A percentile compares a stretch with the other conserved stretches of the same genome.
phyloP scores from a whole-genome alignment of 2,113 vertebrate genomes.

The Oplegnathus fasciatus region DNA sequence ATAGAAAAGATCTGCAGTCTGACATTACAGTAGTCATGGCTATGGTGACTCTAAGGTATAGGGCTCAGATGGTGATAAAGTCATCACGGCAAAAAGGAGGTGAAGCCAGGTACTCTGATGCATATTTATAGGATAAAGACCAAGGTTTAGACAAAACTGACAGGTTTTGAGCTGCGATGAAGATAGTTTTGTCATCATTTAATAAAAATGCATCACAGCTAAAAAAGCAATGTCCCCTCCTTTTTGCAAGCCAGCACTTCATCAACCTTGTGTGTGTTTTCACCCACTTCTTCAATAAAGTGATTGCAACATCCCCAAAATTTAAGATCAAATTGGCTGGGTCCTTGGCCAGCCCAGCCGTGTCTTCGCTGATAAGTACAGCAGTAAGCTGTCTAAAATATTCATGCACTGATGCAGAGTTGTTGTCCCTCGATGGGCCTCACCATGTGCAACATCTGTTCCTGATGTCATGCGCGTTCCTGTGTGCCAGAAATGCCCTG shows the following conservation, averaged over 20 bases:
- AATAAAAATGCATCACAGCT: slow-evolving; percentile 7
- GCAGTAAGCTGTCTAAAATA: slow-evolving; percentile 82
- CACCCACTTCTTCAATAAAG: slow-evolving; percentile 44
- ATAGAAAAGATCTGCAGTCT: slow-evolving; percentile 54
- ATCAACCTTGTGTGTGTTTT: slow-evolving; percentile 16
- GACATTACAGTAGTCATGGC: slow-evolving; percentile 53
- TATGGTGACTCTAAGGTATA: slow-evolving; percentile 5
- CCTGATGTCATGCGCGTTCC: slow-evolving; percentile 79
- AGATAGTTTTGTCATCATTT: slow-evolving; percentile 19
- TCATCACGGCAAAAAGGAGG: background rate
- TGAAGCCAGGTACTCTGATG: background rate
- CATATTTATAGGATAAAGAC: slow-evolving; percentile 3
- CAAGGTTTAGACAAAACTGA: background rate
- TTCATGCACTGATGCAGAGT: slow-evolving; percentile 81
- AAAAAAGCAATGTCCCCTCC: slow-evolving; percentile 7
- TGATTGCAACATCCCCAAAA: slow-evolving; percentile 54
- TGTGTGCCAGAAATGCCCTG: slow-evolving; percentile 77
- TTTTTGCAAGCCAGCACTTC: slow-evolving; percentile 50
- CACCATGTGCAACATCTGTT: slow-evolving; percentile 83
- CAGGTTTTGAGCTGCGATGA: background rate
- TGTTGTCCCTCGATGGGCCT: slow-evolving; percentile 79
- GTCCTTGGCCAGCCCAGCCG: slow-evolving; percentile 58
- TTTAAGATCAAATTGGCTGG: slow-evolving; percentile 69
- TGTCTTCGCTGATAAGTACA: slow-evolving; percentile 78
- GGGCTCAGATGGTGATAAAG: slow-evolving; percentile 13